These are phyloP conservation scores for Diabrotica virgifera DNA, from an alignment of 1,140 invertebrate genomes.

Conservation along the genomic window DNA sequence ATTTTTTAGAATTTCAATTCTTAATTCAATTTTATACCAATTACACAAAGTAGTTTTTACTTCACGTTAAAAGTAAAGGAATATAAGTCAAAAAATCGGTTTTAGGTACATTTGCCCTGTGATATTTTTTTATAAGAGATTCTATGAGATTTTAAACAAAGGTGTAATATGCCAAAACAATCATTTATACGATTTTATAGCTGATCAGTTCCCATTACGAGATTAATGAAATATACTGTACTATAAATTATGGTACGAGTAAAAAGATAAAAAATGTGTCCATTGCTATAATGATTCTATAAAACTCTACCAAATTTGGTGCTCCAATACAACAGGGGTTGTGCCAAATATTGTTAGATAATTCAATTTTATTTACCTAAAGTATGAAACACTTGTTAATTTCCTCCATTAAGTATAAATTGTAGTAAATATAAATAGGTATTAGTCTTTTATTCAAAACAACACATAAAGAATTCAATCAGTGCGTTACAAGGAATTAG, in stretches of 20 bases:
- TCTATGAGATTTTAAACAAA: background rate
- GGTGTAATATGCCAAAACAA: background rate
- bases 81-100: too few relatives aligned
- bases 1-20: too few relatives aligned
- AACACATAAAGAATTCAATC: constrained; percentile 26
- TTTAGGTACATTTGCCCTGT: too few relatives aligned
- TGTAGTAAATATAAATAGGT: constrained; percentile 35
- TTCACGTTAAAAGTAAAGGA: too few relatives aligned
- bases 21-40: too few relatives aligned
- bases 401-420: constrained; percentile 37
- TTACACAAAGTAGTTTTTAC: too few relatives aligned
- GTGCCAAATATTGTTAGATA: constrained; percentile 33
- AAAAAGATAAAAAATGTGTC: constrained; percentile 3
- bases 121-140: too few relatives aligned
- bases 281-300: constrained; percentile 19
- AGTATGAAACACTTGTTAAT: constrained; percentile 32
- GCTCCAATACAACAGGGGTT: constrained; percentile 33
- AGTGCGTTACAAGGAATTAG: constrained; percentile 30
- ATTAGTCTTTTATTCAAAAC: constrained; percentile 37
- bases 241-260: background rate
- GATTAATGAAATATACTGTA: background rate
- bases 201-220: background rate
- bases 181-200: background rate
- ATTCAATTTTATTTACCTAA: constrained; percentile 38
- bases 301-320: constrained; percentile 27